These are phyloP conservation scores for Agapostemon virescens DNA, from an alignment of 2,888 invertebrate species.

Conservation along the genomic window DNA sequence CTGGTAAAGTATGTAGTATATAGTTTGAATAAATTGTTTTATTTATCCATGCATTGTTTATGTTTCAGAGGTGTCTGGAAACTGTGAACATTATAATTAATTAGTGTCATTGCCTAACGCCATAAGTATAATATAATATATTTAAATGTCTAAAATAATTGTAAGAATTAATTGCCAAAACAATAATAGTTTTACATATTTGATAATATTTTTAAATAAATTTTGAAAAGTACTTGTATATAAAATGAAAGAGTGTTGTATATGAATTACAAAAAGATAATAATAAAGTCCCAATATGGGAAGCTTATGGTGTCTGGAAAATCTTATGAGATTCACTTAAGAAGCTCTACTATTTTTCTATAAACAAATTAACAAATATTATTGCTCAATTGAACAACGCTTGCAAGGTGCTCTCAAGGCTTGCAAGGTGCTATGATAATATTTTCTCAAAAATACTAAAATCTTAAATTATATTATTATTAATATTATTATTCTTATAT, in stretches of 20 bases:
- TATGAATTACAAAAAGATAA: not conserved
- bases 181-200: not conserved
- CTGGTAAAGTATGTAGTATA: too few species aligned
- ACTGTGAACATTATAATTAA: slow-evolving; percentile 53
- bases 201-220: not conserved
- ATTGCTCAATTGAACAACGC: too few species aligned
- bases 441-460: not conserved
- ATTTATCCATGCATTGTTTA: slow-evolving; percentile 42
- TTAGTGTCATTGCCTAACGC: slow-evolving; percentile 7
- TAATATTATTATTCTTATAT: too few species aligned
- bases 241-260: not conserved
- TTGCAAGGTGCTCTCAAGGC: not conserved
- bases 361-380: not conserved
- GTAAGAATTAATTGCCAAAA: not conserved
- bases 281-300: not conserved
- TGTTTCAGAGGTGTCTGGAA: slow-evolving; percentile 70
- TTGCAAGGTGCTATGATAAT: not conserved
- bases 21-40: not conserved
- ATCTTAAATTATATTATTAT: not conserved
- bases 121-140: too few species aligned
- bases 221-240: not conserved
- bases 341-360: not conserved
- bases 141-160: not conserved
- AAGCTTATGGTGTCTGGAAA: not conserved
- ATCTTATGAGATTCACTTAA: not conserved